Conservation (phyloP, 1,140 invertebrate species). For the Portunus trituberculatus region DNA sequence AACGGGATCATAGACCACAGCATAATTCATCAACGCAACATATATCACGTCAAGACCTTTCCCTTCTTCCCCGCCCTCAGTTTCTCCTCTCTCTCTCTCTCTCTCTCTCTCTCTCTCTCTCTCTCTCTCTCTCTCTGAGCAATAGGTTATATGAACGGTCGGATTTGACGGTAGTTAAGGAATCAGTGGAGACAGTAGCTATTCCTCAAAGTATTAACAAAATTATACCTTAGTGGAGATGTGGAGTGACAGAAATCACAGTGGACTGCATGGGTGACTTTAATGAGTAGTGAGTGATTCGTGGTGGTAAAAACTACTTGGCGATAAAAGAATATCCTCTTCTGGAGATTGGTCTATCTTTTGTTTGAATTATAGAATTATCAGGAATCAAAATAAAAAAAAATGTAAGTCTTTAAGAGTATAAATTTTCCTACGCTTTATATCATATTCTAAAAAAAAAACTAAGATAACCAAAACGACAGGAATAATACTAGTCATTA, state of each 20-base stretch:
- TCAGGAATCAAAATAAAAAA: too few relatives aligned
- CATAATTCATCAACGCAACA: slow-evolving; percentile 27
- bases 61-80: neutral
- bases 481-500: too few relatives aligned
- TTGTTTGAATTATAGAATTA: too few relatives aligned
- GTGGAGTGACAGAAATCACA: too few relatives aligned
- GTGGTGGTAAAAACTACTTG: neutral
- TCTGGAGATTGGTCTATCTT: too few relatives aligned
- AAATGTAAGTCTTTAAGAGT: too few relatives aligned
- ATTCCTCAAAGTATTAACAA: neutral
- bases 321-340: neutral
- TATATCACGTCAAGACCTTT: slow-evolving; percentile 1
- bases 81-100: neutral
- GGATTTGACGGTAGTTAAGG: neutral
- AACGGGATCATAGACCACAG: slow-evolving; percentile 23
- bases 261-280: neutral
- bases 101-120: slow-evolving; percentile 12
- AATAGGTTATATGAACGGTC: neutral
- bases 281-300: neutral
- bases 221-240: neutral
- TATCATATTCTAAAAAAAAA: too few relatives aligned
- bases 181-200: neutral
- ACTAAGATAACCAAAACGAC: too few relatives aligned
- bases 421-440: too few relatives aligned
- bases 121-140: slow-evolving; percentile 30